Evolutionary conservation across 1,140 invertebrate species (phyloP).

Genomic region (Nymphalis io): DNA sequence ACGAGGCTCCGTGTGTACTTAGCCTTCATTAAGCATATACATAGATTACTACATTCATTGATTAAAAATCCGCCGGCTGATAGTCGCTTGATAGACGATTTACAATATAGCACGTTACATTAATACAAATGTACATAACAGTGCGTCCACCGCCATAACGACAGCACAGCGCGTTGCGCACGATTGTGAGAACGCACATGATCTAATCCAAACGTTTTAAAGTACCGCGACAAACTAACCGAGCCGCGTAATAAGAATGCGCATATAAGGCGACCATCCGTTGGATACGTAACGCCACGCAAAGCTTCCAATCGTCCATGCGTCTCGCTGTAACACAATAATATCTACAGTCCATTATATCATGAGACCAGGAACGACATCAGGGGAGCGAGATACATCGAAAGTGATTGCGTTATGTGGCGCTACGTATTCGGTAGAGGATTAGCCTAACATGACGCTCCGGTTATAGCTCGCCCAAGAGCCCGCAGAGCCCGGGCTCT

Average conservation of each 20-base stretch:
- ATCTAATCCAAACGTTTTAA: conserved; percentile 7
- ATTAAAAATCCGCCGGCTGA: conserved; percentile 9
- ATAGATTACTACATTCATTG: conserved; percentile 16
- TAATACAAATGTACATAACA: conserved; percentile 49
- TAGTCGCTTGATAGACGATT: conserved; percentile 30
- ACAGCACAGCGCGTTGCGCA: conserved; percentile 50
- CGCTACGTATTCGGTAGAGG: conserved; percentile 19
- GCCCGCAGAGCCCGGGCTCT: conserved; percentile 83
- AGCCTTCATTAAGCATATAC: conserved; percentile 33
- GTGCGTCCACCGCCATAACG: conserved; percentile 36
- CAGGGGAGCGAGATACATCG: conserved; percentile 1
- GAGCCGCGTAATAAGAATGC: conserved; percentile 14
- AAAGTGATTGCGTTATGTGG: neutral
- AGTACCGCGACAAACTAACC: conserved; percentile 26
- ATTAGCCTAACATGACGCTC: conserved; percentile 54
- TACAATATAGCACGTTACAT: conserved; percentile 35
- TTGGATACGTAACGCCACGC: conserved; percentile 11
- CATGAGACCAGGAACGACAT: neutral
- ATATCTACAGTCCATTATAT: neutral
- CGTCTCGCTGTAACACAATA: neutral
- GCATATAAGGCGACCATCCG: neutral
- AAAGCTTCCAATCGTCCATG: neutral
- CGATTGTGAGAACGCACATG: conserved; percentile 43
- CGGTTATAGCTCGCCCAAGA: conserved; percentile 84
- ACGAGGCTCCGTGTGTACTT: conserved; percentile 39